Conservation (phyloP, 2,113 vertebrate genomes). For the Formicarius rufipectus region DNA sequence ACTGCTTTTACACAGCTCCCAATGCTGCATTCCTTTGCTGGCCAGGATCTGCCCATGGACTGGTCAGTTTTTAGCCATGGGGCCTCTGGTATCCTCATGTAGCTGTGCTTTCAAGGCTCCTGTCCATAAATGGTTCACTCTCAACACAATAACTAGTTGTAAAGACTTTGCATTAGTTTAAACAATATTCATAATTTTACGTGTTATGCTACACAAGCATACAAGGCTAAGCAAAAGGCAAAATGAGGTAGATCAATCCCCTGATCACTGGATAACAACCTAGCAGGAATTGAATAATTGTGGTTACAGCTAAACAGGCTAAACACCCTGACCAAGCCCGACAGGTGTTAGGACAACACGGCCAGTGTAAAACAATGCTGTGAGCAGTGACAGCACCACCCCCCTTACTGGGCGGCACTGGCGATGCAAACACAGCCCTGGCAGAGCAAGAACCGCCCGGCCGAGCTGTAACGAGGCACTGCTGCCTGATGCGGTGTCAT, state of each 20-base stretch:
- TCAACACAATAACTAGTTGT: not conserved
- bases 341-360: not conserved
- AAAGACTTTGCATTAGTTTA: not conserved
- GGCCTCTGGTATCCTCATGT: not conserved
- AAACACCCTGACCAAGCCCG: not conserved
- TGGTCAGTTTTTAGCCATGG: not conserved
- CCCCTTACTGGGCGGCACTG: not conserved
- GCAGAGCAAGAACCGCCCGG: accelerated
- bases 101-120: not conserved
- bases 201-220: not conserved
- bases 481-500: not conserved
- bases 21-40: not conserved
- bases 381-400: not conserved
- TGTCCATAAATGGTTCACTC: not conserved
- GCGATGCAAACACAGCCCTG: not conserved
- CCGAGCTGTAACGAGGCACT: not conserved
- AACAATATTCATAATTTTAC: not conserved
- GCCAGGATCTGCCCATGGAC: not conserved
- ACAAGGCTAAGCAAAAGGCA: not conserved
- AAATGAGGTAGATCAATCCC: not conserved
- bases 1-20: not conserved
- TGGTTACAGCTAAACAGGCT: not conserved
- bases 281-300: not conserved
- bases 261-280: not conserved
- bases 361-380: not conserved